Percentiles rank a stretch among this genome's conserved stretches.
Conservation (phyloP, 2,113 vertebrate species). For the Ochotona princeps region DNA sequence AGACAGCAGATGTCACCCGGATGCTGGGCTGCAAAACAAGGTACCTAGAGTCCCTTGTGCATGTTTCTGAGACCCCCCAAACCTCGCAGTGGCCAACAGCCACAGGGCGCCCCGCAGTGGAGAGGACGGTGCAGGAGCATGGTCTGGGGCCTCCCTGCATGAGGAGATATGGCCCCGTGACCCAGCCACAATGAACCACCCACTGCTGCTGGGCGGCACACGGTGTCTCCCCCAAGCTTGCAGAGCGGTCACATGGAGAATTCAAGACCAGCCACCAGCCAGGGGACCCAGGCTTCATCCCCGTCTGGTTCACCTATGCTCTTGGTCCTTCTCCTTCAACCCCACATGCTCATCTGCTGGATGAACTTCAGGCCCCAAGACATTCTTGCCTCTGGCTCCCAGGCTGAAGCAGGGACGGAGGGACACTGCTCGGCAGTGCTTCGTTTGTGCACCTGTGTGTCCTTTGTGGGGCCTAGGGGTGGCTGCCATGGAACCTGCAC, state of each 20-base stretch:
- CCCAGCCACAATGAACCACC: background rate
- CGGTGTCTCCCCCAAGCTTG: background rate
- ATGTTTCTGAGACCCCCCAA: accelerated
- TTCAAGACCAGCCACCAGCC: accelerated
- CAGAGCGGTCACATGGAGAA: accelerated
- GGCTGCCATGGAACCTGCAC: accelerated
- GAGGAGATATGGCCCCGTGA: accelerated
- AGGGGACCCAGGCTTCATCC: too few species aligned
- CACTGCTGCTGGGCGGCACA: accelerated
- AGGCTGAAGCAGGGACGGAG: too few species aligned
- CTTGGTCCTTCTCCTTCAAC: background rate
- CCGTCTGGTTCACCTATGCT: accelerated
- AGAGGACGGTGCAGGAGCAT: background rate
- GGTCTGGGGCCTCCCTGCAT: accelerated
- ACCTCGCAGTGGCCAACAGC: background rate
- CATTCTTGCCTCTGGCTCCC: background rate
- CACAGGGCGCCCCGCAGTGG: background rate
- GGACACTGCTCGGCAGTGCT: accelerated
- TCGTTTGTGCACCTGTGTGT: accelerated
- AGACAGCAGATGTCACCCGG: accelerated
- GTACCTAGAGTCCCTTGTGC: too few species aligned
- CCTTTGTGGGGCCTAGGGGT: background rate
- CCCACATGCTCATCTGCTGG: background rate
- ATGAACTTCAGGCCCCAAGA: background rate
- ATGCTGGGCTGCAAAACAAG: background rate